phyloP scores from a whole-genome alignment of 1,140 invertebrate genomes.

The Papilio dardanus region DNA sequence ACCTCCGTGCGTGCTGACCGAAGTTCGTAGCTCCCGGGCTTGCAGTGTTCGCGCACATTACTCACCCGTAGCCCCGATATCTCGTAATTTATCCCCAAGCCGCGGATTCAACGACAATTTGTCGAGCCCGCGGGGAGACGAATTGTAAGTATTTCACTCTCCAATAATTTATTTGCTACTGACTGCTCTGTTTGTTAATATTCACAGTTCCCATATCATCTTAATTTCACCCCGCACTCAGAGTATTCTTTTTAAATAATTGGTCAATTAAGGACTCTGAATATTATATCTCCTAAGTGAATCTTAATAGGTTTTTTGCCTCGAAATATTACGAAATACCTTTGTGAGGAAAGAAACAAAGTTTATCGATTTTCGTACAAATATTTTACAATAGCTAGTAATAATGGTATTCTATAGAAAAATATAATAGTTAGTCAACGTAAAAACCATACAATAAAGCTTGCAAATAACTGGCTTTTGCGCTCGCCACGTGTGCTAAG shows the following conservation, averaged over 20 bases:
- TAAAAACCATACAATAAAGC: conserved; percentile 18
- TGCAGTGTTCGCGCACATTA: conserved; percentile 41
- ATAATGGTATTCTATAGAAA: conserved; percentile 5
- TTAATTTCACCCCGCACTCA: too few species aligned
- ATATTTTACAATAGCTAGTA: not conserved
- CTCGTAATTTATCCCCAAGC: conserved; percentile 57
- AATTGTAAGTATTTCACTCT: conserved; percentile 55
- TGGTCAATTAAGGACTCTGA: too few species aligned
- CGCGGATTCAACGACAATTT: conserved; percentile 54
- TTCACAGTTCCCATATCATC: conserved; percentile 6
- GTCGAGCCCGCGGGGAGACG: conserved; percentile 59
- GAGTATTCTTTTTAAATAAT: too few species aligned
- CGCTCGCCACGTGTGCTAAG: conserved; percentile 40
- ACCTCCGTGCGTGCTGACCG: conserved; percentile 5
- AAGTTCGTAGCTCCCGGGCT: conserved; percentile 23
- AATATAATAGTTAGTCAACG: not conserved
- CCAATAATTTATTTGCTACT: conserved; percentile 56
- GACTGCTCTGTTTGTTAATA: conserved; percentile 34
- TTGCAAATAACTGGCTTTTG: conserved; percentile 18
- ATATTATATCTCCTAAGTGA: too few species aligned
- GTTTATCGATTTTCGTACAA: not conserved
- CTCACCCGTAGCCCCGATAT: conserved; percentile 46
- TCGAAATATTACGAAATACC: not conserved
- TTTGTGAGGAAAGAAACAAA: not conserved
- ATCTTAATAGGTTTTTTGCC: too few species aligned